phyloP scores from a whole-genome alignment of 2,797 vertebrate genomes.

The Sebastes cheni region DNA sequence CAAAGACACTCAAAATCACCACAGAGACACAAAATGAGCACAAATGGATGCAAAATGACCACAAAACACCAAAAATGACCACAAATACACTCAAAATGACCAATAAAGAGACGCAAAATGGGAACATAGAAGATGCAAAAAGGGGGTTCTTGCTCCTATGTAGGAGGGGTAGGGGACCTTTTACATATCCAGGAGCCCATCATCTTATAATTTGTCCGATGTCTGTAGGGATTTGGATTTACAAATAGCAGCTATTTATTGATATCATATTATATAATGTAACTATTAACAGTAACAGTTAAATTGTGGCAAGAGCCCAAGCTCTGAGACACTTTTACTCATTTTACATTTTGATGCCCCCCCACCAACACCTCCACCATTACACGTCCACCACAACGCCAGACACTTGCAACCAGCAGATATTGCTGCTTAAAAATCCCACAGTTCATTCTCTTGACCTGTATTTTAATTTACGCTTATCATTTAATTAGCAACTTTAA shows the following conservation, averaged over 20 bases:
- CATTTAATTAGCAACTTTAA: slow-evolving; percentile 82
- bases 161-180: too few species aligned
- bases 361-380: neutral
- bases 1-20: too few species aligned
- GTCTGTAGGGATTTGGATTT: neutral
- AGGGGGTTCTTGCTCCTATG: too few species aligned
- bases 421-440: slow-evolving; percentile 8
- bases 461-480: slow-evolving; percentile 79
- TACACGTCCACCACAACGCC: neutral
- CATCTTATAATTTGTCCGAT: neutral
- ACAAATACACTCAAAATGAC: too few species aligned
- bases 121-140: neutral
- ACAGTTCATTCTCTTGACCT: slow-evolving; percentile 61
- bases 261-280: neutral
- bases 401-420: neutral
- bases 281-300: neutral
- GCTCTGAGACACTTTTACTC: too few species aligned
- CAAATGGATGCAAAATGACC: too few species aligned
- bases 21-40: too few species aligned
- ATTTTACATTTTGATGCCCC: neutral
- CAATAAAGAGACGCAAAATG: neutral
- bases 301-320: neutral
- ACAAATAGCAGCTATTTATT: neutral
- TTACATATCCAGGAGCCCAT: neutral
- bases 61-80: too few species aligned